Conservation (phyloP, 1,140 invertebrate species). For the Mamestra configurata region DNA sequence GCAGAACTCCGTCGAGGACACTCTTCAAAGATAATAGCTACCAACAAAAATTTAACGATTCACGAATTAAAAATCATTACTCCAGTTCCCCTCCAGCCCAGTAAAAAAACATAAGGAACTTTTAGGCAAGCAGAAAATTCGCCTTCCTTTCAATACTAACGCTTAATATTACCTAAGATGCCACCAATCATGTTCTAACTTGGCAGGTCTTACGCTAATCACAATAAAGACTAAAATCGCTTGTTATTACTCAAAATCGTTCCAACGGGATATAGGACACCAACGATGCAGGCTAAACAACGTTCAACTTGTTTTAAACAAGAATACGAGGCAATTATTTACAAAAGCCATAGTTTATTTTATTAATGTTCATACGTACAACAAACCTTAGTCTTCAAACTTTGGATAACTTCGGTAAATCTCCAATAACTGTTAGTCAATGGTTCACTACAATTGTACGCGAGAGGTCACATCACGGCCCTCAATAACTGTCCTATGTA, state of each 20-base stretch:
- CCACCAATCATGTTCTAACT: constrained; percentile 16
- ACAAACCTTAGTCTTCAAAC: constrained; percentile 62
- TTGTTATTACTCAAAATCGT: constrained; percentile 20
- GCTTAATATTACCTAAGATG: constrained; percentile 17
- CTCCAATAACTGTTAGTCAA: constrained; percentile 59
- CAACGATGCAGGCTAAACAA: constrained; percentile 17
- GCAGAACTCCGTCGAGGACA: no score
- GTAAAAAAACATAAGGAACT: not conserved
- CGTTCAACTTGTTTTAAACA: constrained; percentile 50
- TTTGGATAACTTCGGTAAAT: constrained; percentile 72
- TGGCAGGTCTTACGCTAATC: constrained; percentile 31
- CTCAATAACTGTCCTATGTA: constrained; percentile 75
- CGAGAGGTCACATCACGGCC: constrained; percentile 57
- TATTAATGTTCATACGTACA: constrained; percentile 54
- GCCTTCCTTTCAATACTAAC: not conserved
- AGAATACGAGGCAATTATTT: constrained; percentile 51
- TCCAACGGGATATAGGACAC: constrained; percentile 21
- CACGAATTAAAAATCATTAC: not conserved
- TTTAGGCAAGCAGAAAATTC: constrained; percentile 1
- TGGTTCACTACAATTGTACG: constrained; percentile 59
- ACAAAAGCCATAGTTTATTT: constrained; percentile 61
- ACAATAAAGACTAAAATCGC: constrained; percentile 36
- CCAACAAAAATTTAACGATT: not conserved
- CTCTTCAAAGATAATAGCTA: not conserved
- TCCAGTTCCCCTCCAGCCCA: no score